A percentile compares a stretch with the other conserved stretches of the same genome.
These are phyloP conservation scores for Leptopilina drosophilae DNA, from an alignment of 2,888 invertebrate genomes.

Conservation along the genomic window DNA sequence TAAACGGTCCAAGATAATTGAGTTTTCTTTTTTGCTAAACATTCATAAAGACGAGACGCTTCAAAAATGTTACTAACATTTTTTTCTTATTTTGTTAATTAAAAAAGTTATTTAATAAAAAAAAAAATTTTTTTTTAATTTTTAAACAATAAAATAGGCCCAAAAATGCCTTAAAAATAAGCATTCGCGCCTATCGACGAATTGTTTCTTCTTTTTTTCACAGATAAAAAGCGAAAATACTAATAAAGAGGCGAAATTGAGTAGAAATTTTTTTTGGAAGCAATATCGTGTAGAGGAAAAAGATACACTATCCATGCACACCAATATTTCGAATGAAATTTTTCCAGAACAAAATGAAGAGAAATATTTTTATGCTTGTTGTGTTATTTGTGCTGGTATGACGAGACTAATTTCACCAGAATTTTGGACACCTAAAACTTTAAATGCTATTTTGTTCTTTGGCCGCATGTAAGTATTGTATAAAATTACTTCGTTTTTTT, in stretches of 20 bases:
- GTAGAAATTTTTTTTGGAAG: conserved; percentile 78
- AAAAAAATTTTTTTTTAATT: too few relatives aligned
- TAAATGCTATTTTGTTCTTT: conserved; percentile 69
- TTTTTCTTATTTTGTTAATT: too few relatives aligned
- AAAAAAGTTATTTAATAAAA: too few relatives aligned
- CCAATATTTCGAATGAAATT: conserved; percentile 81
- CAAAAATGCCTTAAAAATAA: conserved; percentile 62
- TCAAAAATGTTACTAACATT: too few relatives aligned
- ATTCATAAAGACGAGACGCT: too few relatives aligned
- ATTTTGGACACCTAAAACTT: conserved; percentile 67
- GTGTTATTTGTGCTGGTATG: conserved; percentile 78
- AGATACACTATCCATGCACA: conserved; percentile 84
- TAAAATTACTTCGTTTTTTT: too few relatives aligned
- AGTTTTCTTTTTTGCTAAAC: too few relatives aligned
- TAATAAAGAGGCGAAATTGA: background rate
- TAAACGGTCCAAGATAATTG: too few relatives aligned
- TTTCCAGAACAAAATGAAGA: conserved; percentile 80
- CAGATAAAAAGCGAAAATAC: conserved; percentile 35
- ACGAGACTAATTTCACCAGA: conserved; percentile 69
- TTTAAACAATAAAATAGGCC: too few relatives aligned
- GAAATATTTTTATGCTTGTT: conserved; percentile 82
- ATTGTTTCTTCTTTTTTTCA: conserved; percentile 63
- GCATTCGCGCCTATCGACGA: too few relatives aligned
- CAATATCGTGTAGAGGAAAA: conserved; percentile 85
- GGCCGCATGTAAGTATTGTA: conserved; percentile 60